These are phyloP conservation scores for Drosophila bocki DNA, from an alignment of 1,140 invertebrate genomes.

Conservation along the genomic window DNA sequence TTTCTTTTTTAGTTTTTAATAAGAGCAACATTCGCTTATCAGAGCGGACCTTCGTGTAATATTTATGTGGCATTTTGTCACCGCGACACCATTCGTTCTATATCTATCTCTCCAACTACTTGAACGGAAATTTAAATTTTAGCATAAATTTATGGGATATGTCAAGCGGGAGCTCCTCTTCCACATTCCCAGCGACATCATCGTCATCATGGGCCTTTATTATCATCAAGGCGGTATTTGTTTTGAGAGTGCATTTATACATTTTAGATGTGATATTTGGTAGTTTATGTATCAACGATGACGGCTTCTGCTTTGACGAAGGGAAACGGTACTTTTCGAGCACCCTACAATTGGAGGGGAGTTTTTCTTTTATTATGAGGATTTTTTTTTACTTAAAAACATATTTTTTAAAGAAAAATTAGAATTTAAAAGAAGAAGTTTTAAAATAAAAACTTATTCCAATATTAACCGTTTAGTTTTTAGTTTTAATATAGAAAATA, in stretches of 20 bases:
- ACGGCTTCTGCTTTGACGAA: conserved; percentile 29
- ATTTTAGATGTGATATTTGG: conserved; percentile 42
- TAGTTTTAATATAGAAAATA: no score
- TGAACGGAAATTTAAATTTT: conserved; percentile 81
- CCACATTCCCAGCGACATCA: conserved; percentile 38
- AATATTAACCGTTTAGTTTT: no score
- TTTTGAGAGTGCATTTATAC: conserved; percentile 45
- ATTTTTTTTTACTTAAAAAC: neutral
- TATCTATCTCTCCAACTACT: conserved; percentile 55
- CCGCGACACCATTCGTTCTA: conserved; percentile 66
- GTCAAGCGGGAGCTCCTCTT: conserved; percentile 4
- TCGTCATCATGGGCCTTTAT: conserved; percentile 25
- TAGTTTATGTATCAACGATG: conserved; percentile 43
- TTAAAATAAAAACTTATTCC: no score
- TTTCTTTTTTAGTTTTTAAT: conserved; percentile 33
- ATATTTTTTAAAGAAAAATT: neutral
- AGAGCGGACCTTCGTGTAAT: conserved; percentile 64
- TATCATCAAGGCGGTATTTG: conserved; percentile 43
- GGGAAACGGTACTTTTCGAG: conserved; percentile 25
- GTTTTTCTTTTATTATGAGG: neutral
- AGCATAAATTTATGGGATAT: conserved; percentile 75
- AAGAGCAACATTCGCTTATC: conserved; percentile 78
- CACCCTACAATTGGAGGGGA: conserved; percentile 10
- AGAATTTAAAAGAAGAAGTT: no score
- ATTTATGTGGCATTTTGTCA: conserved; percentile 82